A percentile compares a stretch with the other conserved stretches of the same genome.
Evolutionary conservation across 2,888 invertebrate genomes (phyloP).

Genomic region (Trissolcus brochymenae): DNA sequence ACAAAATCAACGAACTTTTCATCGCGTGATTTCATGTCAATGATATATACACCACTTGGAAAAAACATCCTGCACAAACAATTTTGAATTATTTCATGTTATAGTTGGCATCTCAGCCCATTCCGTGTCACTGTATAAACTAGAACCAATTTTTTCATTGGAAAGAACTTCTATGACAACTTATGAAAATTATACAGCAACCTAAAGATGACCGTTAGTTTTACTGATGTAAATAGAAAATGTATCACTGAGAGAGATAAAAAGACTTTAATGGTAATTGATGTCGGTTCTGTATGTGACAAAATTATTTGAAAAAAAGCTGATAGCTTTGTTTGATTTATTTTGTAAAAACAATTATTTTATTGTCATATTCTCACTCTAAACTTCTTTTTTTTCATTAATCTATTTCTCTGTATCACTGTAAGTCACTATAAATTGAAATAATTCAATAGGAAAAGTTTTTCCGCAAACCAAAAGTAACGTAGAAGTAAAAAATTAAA

Average conservation of each 20-base stretch:
- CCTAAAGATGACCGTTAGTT: conserved; percentile 46
- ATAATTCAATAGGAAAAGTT: conserved; percentile 19
- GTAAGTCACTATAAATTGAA: conserved; percentile 4
- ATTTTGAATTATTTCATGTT: conserved; percentile 32
- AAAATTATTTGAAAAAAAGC: not conserved
- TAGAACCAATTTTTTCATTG: not conserved
- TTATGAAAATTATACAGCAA: conserved; percentile 28
- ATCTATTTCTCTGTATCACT: not conserved
- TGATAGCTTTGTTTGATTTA: not conserved
- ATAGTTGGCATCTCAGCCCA: not conserved
- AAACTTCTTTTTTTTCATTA: no score
- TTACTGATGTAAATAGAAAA: conserved; percentile 48
- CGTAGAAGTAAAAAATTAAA: not conserved
- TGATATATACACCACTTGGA: conserved; percentile 17
- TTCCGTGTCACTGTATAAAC: not conserved
- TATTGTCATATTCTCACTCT: not conserved
- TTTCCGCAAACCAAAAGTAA: conserved; percentile 15
- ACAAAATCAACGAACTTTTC: conserved; percentile 55
- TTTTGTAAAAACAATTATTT: not conserved
- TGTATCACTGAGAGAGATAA: conserved; percentile 52
- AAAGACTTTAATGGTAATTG: conserved; percentile 51
- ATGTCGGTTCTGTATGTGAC: conserved; percentile 40
- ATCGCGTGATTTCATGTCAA: conserved; percentile 40
- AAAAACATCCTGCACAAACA: conserved; percentile 33
- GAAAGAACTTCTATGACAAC: not conserved